Evolutionary conservation across 2,797 vertebrate species (phyloP), one percentile per base, ranked within the genome.

Genomic region (Phataginus tetradactyla): DNA sequence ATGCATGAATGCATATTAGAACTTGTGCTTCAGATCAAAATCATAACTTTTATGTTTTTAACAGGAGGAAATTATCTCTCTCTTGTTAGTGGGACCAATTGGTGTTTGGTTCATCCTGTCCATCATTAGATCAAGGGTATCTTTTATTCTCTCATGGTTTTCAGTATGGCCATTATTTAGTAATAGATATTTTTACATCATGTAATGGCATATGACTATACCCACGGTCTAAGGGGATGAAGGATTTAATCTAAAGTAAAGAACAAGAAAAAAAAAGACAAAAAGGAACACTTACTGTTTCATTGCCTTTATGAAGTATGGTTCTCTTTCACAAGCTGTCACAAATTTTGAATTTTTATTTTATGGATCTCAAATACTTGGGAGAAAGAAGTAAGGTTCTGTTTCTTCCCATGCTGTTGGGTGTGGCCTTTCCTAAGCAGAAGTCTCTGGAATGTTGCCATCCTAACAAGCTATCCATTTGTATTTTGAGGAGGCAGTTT

Each of bases 331-430:
- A 53, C 4, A 89, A 72, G 4, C 2, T 72, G 17, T 93, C 42
- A 86, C 34, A 84, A 77, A 69, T 25, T 61, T 93, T 45, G 23
- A 25, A 45, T 55, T 95, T 89, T 86, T 72, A 57, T 68, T 89
- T 68, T 45, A 49, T 75, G n/a, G 7, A 4, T 53, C n/a, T 75
- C 39, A 68, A 69, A 59, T 61, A 11, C 14, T 66, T 90, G 11
- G 7, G 45, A 81, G 13, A 91, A 93, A 80, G 32, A 59, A 88
- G 20, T 45, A 45, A 37, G 3, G 1, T 11, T 83, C 27, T 74
- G n/a, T 5, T 14, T 68, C 17, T 77, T 91, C 29, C 12, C 20
- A 11, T 66, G 17, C 1, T 74, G 1, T 29, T 81, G 18, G 5
- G 23, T 66, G 1, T 71, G 15, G 6, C 25, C 1, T 25, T 78